phyloP scores from a whole-genome alignment of 2,113 vertebrate species.

The Edolisoma coerulescens region DNA sequence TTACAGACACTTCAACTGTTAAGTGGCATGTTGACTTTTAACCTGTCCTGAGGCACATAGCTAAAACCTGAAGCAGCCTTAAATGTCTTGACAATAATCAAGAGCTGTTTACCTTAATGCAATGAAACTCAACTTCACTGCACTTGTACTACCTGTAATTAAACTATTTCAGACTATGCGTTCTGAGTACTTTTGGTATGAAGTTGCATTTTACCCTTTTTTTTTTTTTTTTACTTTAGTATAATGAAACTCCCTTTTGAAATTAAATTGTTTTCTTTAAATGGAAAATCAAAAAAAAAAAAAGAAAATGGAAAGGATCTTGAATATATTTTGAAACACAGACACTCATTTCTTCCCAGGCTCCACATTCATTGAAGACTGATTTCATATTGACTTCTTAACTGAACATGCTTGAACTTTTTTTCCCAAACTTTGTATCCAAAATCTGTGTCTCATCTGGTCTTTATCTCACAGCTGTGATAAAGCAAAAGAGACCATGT shows the following conservation, averaged over 20 bases:
- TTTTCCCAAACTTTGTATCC: background rate
- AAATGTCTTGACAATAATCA: background rate
- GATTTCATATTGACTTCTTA: background rate
- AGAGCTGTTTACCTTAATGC: background rate
- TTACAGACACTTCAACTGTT: background rate
- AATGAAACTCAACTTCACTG: background rate
- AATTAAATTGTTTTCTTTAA: background rate
- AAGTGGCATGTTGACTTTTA: background rate
- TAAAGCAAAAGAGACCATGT: conserved; percentile 10
- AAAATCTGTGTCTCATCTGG: background rate
- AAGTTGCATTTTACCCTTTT: background rate
- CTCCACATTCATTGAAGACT: background rate
- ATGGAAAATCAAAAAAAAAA: background rate
- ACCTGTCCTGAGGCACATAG: background rate
- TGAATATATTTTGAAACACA: background rate
- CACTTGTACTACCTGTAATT: background rate
- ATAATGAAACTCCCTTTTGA: background rate
- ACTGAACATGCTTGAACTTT: background rate
- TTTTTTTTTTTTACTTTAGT: background rate
- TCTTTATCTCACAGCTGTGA: conserved; percentile 39
- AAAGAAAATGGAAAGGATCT: background rate
- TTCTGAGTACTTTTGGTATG: background rate
- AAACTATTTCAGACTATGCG: background rate
- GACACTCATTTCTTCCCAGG: background rate
- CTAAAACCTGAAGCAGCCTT: background rate